Base-by-base conservation (phyloP, 2,797 vertebrate species). In the Onychomys torridus region DNA sequence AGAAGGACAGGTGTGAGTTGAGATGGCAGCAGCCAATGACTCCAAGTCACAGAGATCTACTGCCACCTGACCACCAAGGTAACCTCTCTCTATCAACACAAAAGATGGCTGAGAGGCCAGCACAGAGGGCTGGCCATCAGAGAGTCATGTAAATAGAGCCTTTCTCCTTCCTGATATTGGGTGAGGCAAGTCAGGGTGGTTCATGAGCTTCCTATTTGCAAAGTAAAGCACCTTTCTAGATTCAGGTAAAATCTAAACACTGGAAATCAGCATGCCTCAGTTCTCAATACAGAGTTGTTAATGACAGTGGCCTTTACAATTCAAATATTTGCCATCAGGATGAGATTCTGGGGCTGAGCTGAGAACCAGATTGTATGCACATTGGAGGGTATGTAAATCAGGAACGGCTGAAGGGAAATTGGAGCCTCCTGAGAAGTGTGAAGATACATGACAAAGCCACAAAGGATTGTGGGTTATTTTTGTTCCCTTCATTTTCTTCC, bases 401-500 rank as follows among this genome's bases (percentile, higher is more conserved):
- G 75, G 79, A 92, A 77, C 34, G 85, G 91, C 93, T 94, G 76
- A 90, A 40, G 76, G 89, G 91, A 94, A 93, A 91, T 75, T 55
- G 3, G 55, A 81, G 89, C 95, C 95, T 94, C 94, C 94, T 46
- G 86, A 94, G 95, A 97, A 96, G 97, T 94, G 97, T 88, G 95
- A 97, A 96, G 96, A 81, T 94, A 75, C 37, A 84, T 84, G 93
- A 89, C 71, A 89, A 96, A 94, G 76, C 71, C 89, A 89, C 96
- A 92, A 90, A 97, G 94, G 86, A 97, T 91, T 96, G 61, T 95
- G 97, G 96, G 94, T 95, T 96, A 95, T 92, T 91, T 97, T 96
- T 91, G 63, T 94, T 95, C 91, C 63, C 79, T 95, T 95, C 43
- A 32, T 81, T 94, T 91, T 79, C 78, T 78, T 84, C 73, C 27